A percentile compares a stretch with the other conserved stretches of the same genome.
Conservation (phyloP, 2,888 invertebrate genomes). For the Tryphoninae sp. region DNA sequence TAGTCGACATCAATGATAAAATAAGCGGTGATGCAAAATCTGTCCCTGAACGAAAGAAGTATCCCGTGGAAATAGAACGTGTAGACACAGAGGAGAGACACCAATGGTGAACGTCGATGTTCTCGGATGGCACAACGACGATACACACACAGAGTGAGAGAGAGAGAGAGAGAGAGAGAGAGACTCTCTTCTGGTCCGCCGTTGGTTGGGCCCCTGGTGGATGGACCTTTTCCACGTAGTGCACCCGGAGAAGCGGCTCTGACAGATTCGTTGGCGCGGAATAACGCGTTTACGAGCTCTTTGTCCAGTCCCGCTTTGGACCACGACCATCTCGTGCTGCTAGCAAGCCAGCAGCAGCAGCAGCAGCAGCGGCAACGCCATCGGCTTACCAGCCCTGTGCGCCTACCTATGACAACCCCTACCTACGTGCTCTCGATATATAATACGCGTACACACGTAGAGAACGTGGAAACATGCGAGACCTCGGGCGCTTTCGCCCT, state of each 20-base stretch:
- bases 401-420: constrained; percentile 52
- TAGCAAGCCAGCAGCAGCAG: constrained; percentile 55
- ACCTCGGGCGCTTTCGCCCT: constrained; percentile 41
- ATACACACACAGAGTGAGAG: constrained; percentile 32
- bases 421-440: constrained; percentile 21
- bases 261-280: constrained; percentile 81
- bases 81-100: constrained; percentile 39
- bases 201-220: constrained; percentile 59
- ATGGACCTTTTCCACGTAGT: constrained; percentile 69
- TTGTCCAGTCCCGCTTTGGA: constrained; percentile 78
- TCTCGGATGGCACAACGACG: constrained; percentile 50
- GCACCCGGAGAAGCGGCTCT: constrained; percentile 78
- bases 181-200: constrained; percentile 41
- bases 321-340: constrained; percentile 72
- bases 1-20: neutral
- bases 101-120: constrained; percentile 64
- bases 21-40: neutral
- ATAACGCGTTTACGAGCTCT: constrained; percentile 81
- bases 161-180: neutral
- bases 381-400: constrained; percentile 60
- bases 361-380: constrained; percentile 43
- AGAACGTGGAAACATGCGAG: constrained; percentile 42
- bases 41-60: constrained; percentile 32
- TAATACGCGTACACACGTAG: constrained; percentile 27
- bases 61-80: neutral